Percentiles rank a stretch among this genome's conserved stretches.
phyloP scores from a whole-genome alignment of 2,888 invertebrate genomes.

The Copidosoma aretas region DNA sequence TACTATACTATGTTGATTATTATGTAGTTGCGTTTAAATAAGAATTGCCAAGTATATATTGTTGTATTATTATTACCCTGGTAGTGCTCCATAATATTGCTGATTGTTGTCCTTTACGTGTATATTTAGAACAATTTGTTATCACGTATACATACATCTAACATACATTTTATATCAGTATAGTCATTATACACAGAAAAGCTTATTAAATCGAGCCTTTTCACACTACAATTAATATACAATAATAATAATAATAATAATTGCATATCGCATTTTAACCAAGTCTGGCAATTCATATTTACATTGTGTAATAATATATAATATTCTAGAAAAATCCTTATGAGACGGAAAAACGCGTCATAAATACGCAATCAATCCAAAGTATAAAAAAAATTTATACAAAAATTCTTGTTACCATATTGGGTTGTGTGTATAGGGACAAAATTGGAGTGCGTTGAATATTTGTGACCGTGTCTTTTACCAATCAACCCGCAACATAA shows the following conservation, averaged over 20 bases:
- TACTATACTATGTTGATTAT: no score
- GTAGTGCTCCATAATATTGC: background rate
- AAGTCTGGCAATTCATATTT: slow-evolving; percentile 56
- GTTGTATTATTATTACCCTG: slow-evolving; percentile 3
- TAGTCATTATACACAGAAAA: no score
- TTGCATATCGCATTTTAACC: no score
- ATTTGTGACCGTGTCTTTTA: no score
- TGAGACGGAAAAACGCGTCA: slow-evolving; percentile 5
- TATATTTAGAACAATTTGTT: background rate
- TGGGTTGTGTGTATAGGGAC: no score
- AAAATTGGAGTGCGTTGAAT: no score
- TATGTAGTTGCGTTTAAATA: slow-evolving; percentile 52
- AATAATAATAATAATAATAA: no score
- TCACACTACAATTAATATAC: no score
- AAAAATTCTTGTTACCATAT: no score
- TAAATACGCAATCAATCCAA: background rate
- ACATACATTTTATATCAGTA: slow-evolving; percentile 25
- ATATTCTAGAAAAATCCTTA: slow-evolving; percentile 1
- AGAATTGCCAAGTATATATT: slow-evolving; percentile 49
- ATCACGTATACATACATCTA: background rate
- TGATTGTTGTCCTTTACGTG: background rate
- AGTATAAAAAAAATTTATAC: background rate
- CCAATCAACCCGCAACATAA: no score
- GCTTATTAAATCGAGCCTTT: no score
- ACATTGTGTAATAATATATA: slow-evolving; percentile 32